A percentile compares a stretch with the other conserved stretches of the same genome.
Conservation (phyloP, 2,113 vertebrate genomes). For the Notarius lentiginosus region DNA sequence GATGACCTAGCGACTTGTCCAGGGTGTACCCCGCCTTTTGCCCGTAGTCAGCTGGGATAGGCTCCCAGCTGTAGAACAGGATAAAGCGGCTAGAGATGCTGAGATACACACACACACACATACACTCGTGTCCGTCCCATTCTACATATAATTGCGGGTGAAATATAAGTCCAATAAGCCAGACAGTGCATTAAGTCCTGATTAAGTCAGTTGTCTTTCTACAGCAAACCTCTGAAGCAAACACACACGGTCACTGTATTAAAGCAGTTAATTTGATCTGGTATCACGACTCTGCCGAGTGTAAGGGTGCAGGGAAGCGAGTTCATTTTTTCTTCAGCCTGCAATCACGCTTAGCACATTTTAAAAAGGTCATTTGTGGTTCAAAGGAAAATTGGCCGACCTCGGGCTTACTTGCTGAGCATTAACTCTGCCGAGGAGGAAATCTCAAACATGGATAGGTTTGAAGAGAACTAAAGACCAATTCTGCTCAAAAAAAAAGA, state of each 20-base stretch:
- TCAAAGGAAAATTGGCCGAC: not conserved
- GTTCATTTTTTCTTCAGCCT: not conserved
- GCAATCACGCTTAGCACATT: not conserved
- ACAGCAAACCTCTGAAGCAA: not conserved
- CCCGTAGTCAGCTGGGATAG: too few species aligned
- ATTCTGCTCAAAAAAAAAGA: slow-evolving; percentile 33
- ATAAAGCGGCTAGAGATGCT: too few species aligned
- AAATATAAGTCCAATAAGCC: too few species aligned
- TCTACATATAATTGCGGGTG: too few species aligned
- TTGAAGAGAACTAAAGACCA: slow-evolving; percentile 23
- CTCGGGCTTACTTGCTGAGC: not conserved
- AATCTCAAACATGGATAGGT: slow-evolving; percentile 12
- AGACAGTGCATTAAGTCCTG: too few species aligned
- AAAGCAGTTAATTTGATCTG: not conserved
- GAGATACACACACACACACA: too few species aligned
- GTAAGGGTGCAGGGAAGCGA: not conserved
- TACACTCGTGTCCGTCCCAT: too few species aligned
- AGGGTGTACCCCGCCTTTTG: too few species aligned
- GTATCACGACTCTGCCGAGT: not conserved
- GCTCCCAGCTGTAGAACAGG: too few species aligned
- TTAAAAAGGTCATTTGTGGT: slow-evolving; percentile 24
- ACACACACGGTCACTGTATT: not conserved
- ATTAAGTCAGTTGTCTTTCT: not conserved
- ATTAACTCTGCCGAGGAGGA: not conserved
- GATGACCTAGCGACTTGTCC: too few species aligned